These are phyloP conservation scores for Siphamia tubifer DNA, from an alignment of 2,113 vertebrate genomes.

Conservation along the genomic window DNA sequence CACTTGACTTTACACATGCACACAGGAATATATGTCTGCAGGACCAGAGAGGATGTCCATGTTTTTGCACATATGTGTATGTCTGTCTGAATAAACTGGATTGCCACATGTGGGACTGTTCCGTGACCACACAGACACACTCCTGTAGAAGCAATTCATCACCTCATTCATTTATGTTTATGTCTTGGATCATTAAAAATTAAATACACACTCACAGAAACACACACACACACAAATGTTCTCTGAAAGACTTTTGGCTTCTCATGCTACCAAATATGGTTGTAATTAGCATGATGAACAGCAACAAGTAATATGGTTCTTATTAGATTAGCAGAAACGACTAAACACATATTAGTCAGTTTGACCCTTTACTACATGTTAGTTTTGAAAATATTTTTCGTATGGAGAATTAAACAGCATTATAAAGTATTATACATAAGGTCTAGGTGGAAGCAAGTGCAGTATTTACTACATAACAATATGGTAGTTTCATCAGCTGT, in stretches of 20 bases:
- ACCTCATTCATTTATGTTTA: slow-evolving; percentile 40
- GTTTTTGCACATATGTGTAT: neutral
- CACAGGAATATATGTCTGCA: slow-evolving; percentile 13
- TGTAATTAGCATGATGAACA: slow-evolving; percentile 34
- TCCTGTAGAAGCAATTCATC: slow-evolving; percentile 44
- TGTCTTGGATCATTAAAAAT: slow-evolving; percentile 55
- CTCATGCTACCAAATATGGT: slow-evolving; percentile 42
- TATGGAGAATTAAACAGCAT: neutral
- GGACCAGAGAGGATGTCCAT: neutral
- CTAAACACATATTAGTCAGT: slow-evolving; percentile 16
- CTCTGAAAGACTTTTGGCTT: neutral
- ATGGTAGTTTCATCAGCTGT: slow-evolving; percentile 15
- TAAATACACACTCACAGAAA: neutral
- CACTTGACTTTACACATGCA: slow-evolving; percentile 29
- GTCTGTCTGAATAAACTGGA: slow-evolving; percentile 21
- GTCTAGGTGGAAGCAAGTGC: neutral
- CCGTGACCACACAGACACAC: slow-evolving; percentile 46
- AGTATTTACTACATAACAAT: neutral
- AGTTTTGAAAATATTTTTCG: slow-evolving; percentile 22
- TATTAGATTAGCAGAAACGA: slow-evolving; percentile 30
- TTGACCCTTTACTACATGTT: slow-evolving; percentile 3
- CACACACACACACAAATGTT: neutral
- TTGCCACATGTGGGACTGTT: slow-evolving; percentile 28
- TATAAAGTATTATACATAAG: neutral
- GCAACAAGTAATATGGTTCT: slow-evolving; percentile 12